Base-by-base conservation (phyloP, 2,797 vertebrate species). In the Danio kyathit region DNA sequence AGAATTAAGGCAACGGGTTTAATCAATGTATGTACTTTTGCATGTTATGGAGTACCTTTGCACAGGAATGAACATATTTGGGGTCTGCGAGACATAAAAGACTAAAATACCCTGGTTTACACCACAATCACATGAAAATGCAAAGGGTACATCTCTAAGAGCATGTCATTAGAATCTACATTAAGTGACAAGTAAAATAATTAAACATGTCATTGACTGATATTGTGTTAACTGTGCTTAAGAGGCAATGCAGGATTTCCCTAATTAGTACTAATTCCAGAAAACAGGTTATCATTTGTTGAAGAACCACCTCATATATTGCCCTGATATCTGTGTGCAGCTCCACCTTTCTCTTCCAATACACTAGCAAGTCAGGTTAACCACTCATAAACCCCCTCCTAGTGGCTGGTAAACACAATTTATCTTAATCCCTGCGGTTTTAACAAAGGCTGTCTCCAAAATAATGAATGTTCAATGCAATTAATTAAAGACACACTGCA, bases 371-470 rank as follows among this genome's bases (percentile, higher is more conserved):
- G 46, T 89, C 83, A 87, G 52, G 84, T 86, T 82, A 86, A 65
- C 81, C 76, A 80, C 73, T 85, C 83, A 86, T 82, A 83, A 85
- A 74, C 78, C 69, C 49, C 70, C 81, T 69, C 61, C 59, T 72
- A n/a, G 65, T 81, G 61, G 75, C 78, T 82, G 63, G 86, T 93
- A 90, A 92, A 92, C 88, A 91, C 86, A 87, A 91, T 92, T 90
- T 84, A 93, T 92, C 89, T 89, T 87, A 90, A 92, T 92, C 86
- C 82, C 65, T 81, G 65, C 43, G 74, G 90, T 88, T 91, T 90
- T 81, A 90, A 86, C 84, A 87, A 88, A 88, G 83, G 87, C 89
- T 87, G 87, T 86, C 84, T 84, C 84, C 73, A 88, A 87, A 88
- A 81, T 91, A 92, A 92, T 91, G 86, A 90, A 86, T 80, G 85